Evolutionary conservation across 2,113 vertebrate species (phyloP), one percentile per base, ranked within the genome.

Genomic region (Azemiops feae): DNA sequence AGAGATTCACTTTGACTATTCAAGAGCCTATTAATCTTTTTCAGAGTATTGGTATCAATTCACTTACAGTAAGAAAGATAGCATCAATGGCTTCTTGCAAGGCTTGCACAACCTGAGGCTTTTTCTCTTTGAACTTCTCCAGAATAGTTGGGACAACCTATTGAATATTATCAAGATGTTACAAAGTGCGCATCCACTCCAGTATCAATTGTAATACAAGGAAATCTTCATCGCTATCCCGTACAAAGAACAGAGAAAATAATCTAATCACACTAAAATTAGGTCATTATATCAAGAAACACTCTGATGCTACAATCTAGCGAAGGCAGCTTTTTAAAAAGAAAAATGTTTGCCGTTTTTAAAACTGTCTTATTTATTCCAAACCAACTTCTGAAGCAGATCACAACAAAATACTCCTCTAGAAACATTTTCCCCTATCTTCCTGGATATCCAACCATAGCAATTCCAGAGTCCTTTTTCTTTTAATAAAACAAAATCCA

Each of bases 101-200:
- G 3, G 99, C 98, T 97, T 99, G 99, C 4, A 99, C 99, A 30
- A 99, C 99, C 95, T 99, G 99, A 95, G 98, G 98, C 91, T 99
- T 99, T 97, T 99, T 99, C 96, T 99, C 99, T 95, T 99, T 99
- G 93, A 99, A 99, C 97, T 99, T 99, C 96, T 99, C 99, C 94
- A 99, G 96, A 96, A 99, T 98, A 16, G 99, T 99, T 97, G 99
- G 99, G 97, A 99, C 98, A 93, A 99, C 98, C 99, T 99, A 34
- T 89, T 50, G 94, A 97, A 95, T 23, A 3, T 90, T 52, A 90
- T 45, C 22, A 52, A 93, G 23, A 18, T 23, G 9, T 81, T 88
- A 58, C 12, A n/a, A 30, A n/a, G 58, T 22, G 10, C 45, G n/a
- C 45, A 30, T 34, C n/a, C 22, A 27, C 23, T 53, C 25, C 43